Conservation (phyloP, 2,113 vertebrate species). For the Oryzias woworae region DNA sequence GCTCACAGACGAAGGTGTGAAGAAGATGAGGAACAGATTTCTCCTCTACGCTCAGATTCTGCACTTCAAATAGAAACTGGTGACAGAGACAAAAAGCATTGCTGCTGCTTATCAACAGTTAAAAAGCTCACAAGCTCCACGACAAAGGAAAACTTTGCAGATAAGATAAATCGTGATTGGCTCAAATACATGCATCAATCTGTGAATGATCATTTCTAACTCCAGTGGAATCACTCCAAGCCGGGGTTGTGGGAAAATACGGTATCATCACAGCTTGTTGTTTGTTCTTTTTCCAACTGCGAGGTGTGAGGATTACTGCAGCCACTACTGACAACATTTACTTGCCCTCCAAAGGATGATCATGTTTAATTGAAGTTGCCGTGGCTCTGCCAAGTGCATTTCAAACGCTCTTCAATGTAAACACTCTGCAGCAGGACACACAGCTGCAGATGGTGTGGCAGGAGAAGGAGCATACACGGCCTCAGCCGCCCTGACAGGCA, state of each 20-base stretch:
- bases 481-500: conserved; percentile 51
- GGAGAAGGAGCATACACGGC: conserved; percentile 58
- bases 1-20: conserved; percentile 54
- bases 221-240: background rate
- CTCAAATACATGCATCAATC: conserved; percentile 16
- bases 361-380: conserved; percentile 28
- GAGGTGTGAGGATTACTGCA: conserved; percentile 62
- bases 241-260: background rate
- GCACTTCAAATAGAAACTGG: conserved; percentile 42
- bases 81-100: conserved; percentile 37
- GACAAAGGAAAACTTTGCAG: conserved; percentile 5
- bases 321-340: conserved; percentile 30
- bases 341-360: conserved; percentile 31
- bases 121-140: conserved; percentile 4
- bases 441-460: conserved; percentile 64
- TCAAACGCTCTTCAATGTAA: conserved; percentile 44
- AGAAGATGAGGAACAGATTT: conserved; percentile 55
- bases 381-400: conserved; percentile 47
- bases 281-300: conserved; percentile 10
- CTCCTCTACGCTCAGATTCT: conserved; percentile 32
- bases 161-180: background rate
- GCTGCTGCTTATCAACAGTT: conserved; percentile 17
- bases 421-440: conserved; percentile 46
- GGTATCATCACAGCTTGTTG: background rate
- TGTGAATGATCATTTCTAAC: background rate